Conservation (phyloP, 2,797 vertebrate genomes). For the Sorex maritimensis region DNA sequence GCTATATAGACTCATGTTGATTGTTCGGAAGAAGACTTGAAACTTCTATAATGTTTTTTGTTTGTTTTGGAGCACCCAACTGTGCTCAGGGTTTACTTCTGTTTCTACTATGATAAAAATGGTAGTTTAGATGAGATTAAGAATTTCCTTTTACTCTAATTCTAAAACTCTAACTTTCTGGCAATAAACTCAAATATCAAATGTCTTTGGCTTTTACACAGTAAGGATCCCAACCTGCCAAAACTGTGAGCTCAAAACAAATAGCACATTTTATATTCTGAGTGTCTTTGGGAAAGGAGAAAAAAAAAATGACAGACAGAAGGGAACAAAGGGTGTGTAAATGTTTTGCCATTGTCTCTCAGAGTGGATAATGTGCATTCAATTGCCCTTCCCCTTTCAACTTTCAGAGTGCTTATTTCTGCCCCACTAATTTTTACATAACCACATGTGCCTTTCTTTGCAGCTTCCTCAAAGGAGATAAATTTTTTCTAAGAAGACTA, state of each 20-base stretch:
- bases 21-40: neutral
- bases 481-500: constrained; percentile 54
- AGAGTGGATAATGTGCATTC: constrained; percentile 58
- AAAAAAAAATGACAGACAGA: constrained; percentile 60
- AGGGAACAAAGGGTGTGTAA: constrained; percentile 31
- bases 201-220: constrained; percentile 68
- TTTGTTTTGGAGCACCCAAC: no score
- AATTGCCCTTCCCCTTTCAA: neutral
- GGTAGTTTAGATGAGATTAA: constrained; percentile 35
- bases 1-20: neutral
- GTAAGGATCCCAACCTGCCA: constrained; percentile 77
- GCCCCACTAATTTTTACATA: constrained; percentile 63
- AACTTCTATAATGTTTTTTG: neutral
- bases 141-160: constrained; percentile 19
- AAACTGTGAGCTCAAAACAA: constrained; percentile 82
- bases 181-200: constrained; percentile 66
- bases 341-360: constrained; percentile 41
- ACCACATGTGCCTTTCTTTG: constrained; percentile 43
- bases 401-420: constrained; percentile 28
- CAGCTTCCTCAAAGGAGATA: constrained; percentile 40
- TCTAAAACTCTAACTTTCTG: constrained; percentile 74
- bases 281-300: constrained; percentile 45
- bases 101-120: neutral
- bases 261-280: constrained; percentile 78
- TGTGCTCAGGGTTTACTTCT: no score